Evolutionary conservation across 2,113 vertebrate species (phyloP), one percentile per base, ranked within the genome.

Genomic region (Dipodomys merriami): DNA sequence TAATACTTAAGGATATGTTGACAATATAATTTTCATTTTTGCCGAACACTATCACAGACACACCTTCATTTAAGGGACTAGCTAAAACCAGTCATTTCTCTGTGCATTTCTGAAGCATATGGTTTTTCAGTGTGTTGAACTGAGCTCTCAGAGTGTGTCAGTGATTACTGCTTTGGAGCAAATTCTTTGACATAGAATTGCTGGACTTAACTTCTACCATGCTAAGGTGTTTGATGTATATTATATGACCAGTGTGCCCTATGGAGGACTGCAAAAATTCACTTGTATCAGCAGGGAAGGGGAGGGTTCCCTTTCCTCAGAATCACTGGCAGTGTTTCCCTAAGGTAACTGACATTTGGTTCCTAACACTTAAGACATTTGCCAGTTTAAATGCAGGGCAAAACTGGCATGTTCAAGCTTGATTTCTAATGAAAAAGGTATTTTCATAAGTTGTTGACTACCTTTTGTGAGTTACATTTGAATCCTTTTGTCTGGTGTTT

Each of bases 141-240:
- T 78, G 57, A 76, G 57, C 46, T 83, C n/a, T 72, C 86, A 85
- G 33, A 86, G 46, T 80, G 6, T 7, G n/a, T 76, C 39, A 67
- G 13, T 19, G 23, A 62, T 86, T 78, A 30, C 91, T 77, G 86
- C 84, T 93, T 91, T 46, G 76, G 49, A 68, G n/a, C 71, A 76
- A 68, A 46, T 82, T 91, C n/a, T 91, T 60, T 78, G 83, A 33
- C 2, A 19, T 64, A 35, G 72, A 90, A n/a, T 76, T 88, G 65
- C 60, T 78, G 46, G 10, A 53, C 39, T 69, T 65, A 84, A n/a
- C 7, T 89, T 33, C 35, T 0, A 30, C 29, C n/a, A 5, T 78
- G 83, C 44, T 90, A 64, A 68, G 44, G 13, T 84, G 5, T 68
- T 62, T 46, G 25, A 10, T 93, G 29, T 64, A 1, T n/a, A 7